Conservation (phyloP, 2,113 vertebrate genomes). For the Anguilla japonica region DNA sequence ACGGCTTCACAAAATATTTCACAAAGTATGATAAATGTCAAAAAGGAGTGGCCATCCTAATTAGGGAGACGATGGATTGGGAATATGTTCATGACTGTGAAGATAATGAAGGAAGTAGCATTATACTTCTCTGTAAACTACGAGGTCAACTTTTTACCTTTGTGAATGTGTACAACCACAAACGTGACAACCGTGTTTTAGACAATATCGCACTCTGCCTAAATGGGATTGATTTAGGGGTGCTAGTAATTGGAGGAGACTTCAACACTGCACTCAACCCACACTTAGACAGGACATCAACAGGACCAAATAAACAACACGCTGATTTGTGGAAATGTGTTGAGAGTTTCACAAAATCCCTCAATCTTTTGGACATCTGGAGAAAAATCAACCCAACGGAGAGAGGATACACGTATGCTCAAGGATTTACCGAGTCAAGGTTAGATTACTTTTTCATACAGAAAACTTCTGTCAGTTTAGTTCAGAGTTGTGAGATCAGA, state of each 20-base stretch:
- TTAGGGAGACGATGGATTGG: not conserved
- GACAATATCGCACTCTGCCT: not conserved
- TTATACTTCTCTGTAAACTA: conserved; percentile 37
- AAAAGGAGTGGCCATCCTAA: not conserved
- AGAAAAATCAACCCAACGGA: not conserved
- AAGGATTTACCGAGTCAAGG: no score
- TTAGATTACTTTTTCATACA: no score
- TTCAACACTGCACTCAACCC: conserved; percentile 36
- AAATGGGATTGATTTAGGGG: conserved; percentile 35
- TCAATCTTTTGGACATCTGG: conserved; percentile 29
- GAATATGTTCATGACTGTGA: conserved; percentile 18
- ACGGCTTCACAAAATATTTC: no score
- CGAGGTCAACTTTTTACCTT: conserved; percentile 36
- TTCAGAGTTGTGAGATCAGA: no score
- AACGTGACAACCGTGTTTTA: no score
- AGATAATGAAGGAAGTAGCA: conserved; percentile 30
- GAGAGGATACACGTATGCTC: no score
- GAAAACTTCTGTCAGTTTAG: no score
- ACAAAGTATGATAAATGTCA: no score
- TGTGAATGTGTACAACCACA: conserved; percentile 48
- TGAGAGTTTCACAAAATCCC: not conserved
- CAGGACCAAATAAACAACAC: not conserved
- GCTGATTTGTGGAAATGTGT: conserved; percentile 10
- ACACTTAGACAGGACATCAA: conserved; percentile 17
- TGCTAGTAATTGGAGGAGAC: conserved; percentile 38